Conservation (phyloP, 2,113 vertebrate genomes). For the Triplophysa dalaica region DNA sequence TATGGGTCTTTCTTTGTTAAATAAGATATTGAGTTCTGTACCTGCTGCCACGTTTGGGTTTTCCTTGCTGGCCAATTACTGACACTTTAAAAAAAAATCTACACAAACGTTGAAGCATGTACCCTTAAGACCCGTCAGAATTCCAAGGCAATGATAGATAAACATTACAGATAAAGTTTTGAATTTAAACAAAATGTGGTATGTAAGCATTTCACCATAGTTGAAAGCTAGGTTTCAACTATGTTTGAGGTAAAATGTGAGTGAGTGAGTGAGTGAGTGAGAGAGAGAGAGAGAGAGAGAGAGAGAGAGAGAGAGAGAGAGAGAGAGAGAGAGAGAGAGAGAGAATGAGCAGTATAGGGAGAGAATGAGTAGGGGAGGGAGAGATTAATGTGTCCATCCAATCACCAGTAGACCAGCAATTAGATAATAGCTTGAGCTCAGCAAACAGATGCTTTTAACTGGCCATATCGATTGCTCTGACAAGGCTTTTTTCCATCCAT, state of each 20-base stretch:
- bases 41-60: too few species aligned
- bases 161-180: background rate
- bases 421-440: constrained; percentile 63
- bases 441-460: constrained; percentile 60
- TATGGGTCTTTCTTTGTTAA: too few species aligned
- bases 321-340: too few species aligned
- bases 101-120: too few species aligned
- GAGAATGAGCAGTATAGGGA: background rate
- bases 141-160: background rate
- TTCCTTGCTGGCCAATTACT: too few species aligned
- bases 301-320: too few species aligned
- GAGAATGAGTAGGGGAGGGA: background rate
- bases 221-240: background rate
- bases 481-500: constrained; percentile 51
- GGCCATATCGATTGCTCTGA: constrained; percentile 57
- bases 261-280: too few species aligned
- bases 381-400: constrained; percentile 56
- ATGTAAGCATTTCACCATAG: too few species aligned
- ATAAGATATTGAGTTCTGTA: too few species aligned
- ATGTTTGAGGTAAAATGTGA: background rate
- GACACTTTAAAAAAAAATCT: too few species aligned
- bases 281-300: too few species aligned
- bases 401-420: constrained; percentile 59
- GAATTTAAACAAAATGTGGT: background rate
- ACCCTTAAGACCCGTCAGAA: too few species aligned